Percentiles rank a stretch among this genome's conserved stretches.
These are phyloP conservation scores for Amiota communis DNA, from an alignment of 2,888 invertebrate genomes.

Conservation along the genomic window DNA sequence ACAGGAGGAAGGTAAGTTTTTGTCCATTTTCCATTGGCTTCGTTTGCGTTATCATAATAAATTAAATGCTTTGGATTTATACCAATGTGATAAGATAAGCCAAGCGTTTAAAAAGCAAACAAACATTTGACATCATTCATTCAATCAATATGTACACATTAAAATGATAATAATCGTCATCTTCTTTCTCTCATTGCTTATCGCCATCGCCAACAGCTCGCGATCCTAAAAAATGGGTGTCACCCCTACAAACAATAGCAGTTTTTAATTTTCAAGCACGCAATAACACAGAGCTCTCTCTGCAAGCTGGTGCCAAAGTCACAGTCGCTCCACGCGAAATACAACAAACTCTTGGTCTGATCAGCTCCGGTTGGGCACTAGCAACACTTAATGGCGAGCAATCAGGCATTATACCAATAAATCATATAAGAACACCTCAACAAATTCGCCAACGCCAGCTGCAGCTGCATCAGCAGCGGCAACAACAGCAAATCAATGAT, in stretches of 20 bases:
- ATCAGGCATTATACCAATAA: slow-evolving; percentile 79
- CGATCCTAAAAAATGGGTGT: slow-evolving; percentile 81
- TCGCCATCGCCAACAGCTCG: slow-evolving; percentile 73
- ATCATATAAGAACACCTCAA: slow-evolving; percentile 74
- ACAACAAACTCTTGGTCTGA: slow-evolving; percentile 79
- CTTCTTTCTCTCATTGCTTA: not conserved
- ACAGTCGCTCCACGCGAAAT: slow-evolving; percentile 87
- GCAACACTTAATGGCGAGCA: slow-evolving; percentile 76
- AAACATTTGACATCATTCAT: not conserved
- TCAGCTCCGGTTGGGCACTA: slow-evolving; percentile 81
- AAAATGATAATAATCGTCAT: not conserved
- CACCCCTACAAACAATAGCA: slow-evolving; percentile 80
- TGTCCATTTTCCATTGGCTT: not conserved
- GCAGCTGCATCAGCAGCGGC: not conserved
- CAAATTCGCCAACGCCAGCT: slow-evolving; percentile 58
- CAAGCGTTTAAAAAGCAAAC: not conserved
- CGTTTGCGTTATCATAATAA: slow-evolving; percentile 51
- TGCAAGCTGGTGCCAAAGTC: slow-evolving; percentile 84
- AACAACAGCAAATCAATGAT: slow-evolving; percentile 18
- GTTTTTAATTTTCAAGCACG: slow-evolving; percentile 84
- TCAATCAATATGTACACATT: not conserved
- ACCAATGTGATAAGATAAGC: slow-evolving; percentile 15
- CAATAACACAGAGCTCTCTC: slow-evolving; percentile 83
- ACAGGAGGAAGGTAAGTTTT: slow-evolving; percentile 79
- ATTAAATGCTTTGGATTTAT: not conserved